Evolutionary conservation across 2,888 invertebrate species (phyloP).

Genomic region (Morpho achilles): DNA sequence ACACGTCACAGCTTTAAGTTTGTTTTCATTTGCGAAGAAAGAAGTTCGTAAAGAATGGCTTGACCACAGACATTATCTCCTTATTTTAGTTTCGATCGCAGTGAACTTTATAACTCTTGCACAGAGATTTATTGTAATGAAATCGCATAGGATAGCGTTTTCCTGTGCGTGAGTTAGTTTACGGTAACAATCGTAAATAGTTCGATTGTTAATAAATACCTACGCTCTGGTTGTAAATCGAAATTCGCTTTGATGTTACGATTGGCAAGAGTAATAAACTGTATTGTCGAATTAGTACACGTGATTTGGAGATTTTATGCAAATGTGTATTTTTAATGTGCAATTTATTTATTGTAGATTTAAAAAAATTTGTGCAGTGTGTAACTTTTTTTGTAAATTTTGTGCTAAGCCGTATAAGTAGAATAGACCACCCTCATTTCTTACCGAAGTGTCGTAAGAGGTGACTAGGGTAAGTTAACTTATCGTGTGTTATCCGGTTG

Average conservation of each 20-base stretch:
- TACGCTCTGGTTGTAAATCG: conserved; percentile 38
- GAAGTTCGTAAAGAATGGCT: conserved; percentile 47
- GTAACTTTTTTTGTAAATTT: too few relatives aligned
- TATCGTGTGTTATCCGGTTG: too few relatives aligned
- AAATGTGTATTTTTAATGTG: not conserved
- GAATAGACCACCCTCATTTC: too few relatives aligned
- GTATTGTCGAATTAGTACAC: conserved; percentile 28
- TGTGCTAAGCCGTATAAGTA: too few relatives aligned
- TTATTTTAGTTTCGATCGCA: conserved; percentile 58
- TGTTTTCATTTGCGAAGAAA: conserved; percentile 30
- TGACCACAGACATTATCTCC: conserved; percentile 48
- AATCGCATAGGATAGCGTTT: conserved; percentile 62
- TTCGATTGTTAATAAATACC: conserved; percentile 51
- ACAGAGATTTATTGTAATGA: conserved; percentile 67
- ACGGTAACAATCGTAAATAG: conserved; percentile 56
- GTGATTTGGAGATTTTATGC: conserved; percentile 22
- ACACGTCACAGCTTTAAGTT: conserved; percentile 23
- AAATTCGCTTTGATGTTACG: conserved; percentile 36
- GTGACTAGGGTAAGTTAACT: too few relatives aligned
- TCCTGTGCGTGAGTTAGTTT: conserved; percentile 56
- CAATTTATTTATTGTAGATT: too few relatives aligned
- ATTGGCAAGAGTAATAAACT: conserved; percentile 22
- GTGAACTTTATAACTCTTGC: conserved; percentile 61
- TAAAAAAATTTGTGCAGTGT: too few relatives aligned
- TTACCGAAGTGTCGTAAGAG: too few relatives aligned